phyloP scores from a whole-genome alignment of 1,140 invertebrate genomes.

The Drosophila hydei region DNA sequence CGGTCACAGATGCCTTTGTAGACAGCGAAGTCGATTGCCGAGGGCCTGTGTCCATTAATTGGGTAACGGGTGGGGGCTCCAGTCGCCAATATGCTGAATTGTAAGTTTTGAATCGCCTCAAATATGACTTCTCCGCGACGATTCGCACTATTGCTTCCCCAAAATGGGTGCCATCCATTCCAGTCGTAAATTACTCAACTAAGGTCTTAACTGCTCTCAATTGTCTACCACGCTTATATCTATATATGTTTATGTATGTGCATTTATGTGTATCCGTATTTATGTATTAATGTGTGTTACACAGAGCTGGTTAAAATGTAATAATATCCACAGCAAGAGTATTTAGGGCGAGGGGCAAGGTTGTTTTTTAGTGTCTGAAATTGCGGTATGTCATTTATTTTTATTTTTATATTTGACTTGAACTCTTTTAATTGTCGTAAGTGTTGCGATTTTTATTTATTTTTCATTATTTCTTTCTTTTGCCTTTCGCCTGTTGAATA shows the following conservation, averaged over 20 bases:
- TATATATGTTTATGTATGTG: too few relatives aligned
- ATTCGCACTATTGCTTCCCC: too few relatives aligned
- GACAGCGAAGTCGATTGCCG: too few relatives aligned
- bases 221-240: not conserved
- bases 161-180: too few relatives aligned
- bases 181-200: too few relatives aligned
- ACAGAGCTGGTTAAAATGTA: not conserved
- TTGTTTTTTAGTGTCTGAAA: constrained; percentile 13
- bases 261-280: not conserved
- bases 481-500: constrained; percentile 52
- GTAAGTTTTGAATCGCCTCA: too few relatives aligned
- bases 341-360: constrained; percentile 8
- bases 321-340: not conserved
- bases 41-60: too few relatives aligned
- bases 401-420: constrained; percentile 32
- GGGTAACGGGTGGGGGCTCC: too few relatives aligned
- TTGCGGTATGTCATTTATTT: constrained; percentile 18
- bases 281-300: not conserved
- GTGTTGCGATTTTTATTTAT: constrained; percentile 28
- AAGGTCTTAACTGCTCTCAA: too few relatives aligned
- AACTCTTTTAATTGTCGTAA: constrained; percentile 23
- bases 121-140: too few relatives aligned
- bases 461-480: not conserved
- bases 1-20: too few relatives aligned
- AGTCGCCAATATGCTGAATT: too few relatives aligned